These are phyloP conservation scores for Erythrolamprus reginae DNA, from an alignment of 2,113 vertebrate species.

Conservation along the genomic window DNA sequence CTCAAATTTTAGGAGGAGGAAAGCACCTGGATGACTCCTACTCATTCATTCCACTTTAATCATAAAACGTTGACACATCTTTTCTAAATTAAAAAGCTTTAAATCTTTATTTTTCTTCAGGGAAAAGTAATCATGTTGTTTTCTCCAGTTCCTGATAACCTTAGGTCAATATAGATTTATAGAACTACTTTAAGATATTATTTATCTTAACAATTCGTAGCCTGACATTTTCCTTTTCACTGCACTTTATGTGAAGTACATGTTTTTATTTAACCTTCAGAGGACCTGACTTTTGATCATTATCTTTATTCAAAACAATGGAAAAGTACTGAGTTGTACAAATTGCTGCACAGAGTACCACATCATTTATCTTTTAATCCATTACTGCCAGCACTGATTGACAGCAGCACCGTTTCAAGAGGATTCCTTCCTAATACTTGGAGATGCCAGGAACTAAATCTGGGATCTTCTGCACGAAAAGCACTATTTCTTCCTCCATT, in stretches of 20 bases:
- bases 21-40: not conserved
- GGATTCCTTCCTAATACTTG: not conserved
- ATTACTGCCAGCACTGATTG: not conserved
- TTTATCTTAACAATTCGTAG: not conserved
- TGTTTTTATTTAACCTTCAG: not conserved
- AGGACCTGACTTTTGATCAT: not conserved
- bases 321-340: not conserved
- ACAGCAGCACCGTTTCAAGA: not conserved
- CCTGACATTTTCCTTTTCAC: not conserved
- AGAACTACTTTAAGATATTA: not conserved
- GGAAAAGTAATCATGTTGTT: not conserved
- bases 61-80: not conserved
- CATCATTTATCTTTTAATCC: not conserved
- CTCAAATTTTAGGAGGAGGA: not conserved
- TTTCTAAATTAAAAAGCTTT: not conserved
- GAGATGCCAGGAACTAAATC: not conserved
- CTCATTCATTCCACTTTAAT: not conserved
- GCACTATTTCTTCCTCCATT: not conserved
- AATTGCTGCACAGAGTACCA: not conserved
- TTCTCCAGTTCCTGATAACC: not conserved
- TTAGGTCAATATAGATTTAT: not conserved
- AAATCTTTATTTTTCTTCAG: not conserved
- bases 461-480: not conserved
- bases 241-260: not conserved
- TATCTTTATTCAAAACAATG: not conserved